Base-by-base conservation (phyloP, 2,888 invertebrate species). In the Clusia tigrina region DNA sequence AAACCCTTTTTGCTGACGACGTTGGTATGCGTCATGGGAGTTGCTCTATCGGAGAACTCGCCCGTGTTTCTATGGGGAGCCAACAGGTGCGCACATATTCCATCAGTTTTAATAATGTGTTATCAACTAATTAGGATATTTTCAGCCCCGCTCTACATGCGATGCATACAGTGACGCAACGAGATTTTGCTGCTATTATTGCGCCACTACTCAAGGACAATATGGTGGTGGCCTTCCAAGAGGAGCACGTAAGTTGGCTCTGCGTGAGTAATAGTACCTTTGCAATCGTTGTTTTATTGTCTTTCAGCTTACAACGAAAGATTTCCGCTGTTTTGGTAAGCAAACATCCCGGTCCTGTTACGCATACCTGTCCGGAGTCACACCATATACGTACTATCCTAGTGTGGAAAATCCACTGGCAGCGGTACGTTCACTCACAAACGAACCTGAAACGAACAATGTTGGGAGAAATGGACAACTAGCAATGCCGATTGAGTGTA, bases 1-100 rank as follows among this genome's bases (percentile, higher is more conserved):
- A 80, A 76, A 65, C 74, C 73, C n/a, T n/a, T n/a, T n/a, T n/a
- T n/a, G 69, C 69, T 82, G 67, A 67, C 80, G 69, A 69, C 75
- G 67, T 65, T 70, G 22, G 61, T 77, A 67, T 77, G 78, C 69
- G 71, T 80, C 66, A 70, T 80, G 67, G 74, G 79, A 63, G 71
- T 76, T 60, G 71, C 77, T 62, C 64, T 73, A 66, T 79, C 78
- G 17, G 85, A 84, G 61, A 83, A 85, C 67, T 87, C 88, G 42
- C 89, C 89, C 67, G 88, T 88, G 54, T 85, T 86, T 68, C 71
- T 89, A 64, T 89, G 88, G 88, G 88, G 86, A 26, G 73, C 73
- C 65, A 69, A 74, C 71, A 81, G 80, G 83, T 83, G 74, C 66
- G 79, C 74, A 2, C 17, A n/a, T 17, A 12, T 23, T 9, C 62